These are phyloP conservation scores for Tetragonula clypearis DNA, from an alignment of 1,140 invertebrate genomes.

Conservation along the genomic window DNA sequence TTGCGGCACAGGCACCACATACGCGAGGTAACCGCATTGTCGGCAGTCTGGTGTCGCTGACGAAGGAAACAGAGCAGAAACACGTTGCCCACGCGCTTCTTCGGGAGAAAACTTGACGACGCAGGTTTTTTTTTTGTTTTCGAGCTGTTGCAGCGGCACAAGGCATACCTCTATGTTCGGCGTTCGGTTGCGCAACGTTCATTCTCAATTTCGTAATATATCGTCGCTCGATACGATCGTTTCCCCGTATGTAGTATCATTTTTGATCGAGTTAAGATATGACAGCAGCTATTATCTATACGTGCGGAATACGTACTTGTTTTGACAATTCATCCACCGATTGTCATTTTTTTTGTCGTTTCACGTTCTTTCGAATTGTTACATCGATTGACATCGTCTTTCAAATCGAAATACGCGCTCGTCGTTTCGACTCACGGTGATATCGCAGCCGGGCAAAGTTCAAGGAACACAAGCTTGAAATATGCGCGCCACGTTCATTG, in stretches of 20 bases:
- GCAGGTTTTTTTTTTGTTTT: background rate
- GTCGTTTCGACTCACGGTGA: background rate
- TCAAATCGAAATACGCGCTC: background rate
- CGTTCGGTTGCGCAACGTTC: conserved; percentile 51
- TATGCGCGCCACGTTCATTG: conserved; percentile 1
- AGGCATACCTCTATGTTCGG: background rate
- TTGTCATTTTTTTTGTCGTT: background rate
- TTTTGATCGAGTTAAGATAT: background rate
- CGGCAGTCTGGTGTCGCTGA: background rate
- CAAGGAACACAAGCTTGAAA: background rate
- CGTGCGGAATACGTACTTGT: background rate
- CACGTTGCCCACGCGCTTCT: background rate
- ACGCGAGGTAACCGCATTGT: background rate
- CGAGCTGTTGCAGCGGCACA: background rate
- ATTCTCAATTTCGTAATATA: conserved; percentile 44
- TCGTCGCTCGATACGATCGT: conserved; percentile 33
- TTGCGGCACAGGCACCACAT: background rate
- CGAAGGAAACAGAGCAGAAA: conserved; percentile 1
- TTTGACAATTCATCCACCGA: background rate
- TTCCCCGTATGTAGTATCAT: background rate
- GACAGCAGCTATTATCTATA: background rate
- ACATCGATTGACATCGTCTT: background rate
- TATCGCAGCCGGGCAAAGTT: background rate
- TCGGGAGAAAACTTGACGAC: background rate
- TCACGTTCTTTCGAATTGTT: background rate